Base-by-base conservation (phyloP, 1,140 invertebrate species). In the Trinorchestia longiramus region DNA sequence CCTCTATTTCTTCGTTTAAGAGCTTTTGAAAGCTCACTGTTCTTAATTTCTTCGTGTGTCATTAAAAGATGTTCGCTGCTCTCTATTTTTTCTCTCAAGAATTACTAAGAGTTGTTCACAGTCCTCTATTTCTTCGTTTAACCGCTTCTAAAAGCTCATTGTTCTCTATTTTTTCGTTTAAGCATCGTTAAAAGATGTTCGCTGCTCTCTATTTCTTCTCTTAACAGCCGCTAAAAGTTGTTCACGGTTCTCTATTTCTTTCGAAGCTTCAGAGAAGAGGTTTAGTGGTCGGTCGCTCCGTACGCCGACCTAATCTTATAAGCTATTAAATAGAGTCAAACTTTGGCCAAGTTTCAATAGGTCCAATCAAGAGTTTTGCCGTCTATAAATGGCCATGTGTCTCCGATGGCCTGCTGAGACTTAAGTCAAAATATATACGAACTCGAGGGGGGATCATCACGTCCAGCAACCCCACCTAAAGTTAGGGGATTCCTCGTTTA, bases 321-420 rank as follows among this genome's bases (percentile, higher is more conserved):
- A 94, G 92, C 92, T 94, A 94, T 94, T 94, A 94, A 94, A 44
- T 94, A 94, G 92, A 94, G 92, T 94, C 92, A 43, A 94, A 94
- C 92, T 94, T 94, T 47, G 92, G 92, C 92, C 43, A 94, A 94
- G 43, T 94, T 94, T 94, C 47, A 94, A 94, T 94, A 43, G 92
- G 44, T 43, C 47, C 92, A 94, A 94, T 94, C 92, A 45, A 94
- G 92, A 94, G 92, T 94, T 94, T 94, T 94, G 92, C 92, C 92
- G 92, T 47, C 92, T 94, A 94, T 94, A 94, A 94, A 94, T 94
- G 92, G 43, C 92, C 92, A 94, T 94, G 92, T 94, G 92, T 94
- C 47, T 94, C 92, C 43, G 92, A 94, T 94, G 92, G 90, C 92
- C 41, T 91, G 41, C 8, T 11, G 19, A 45, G 92, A 45, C 43